These are phyloP conservation scores for Poecilobothrus nobilitatus DNA, from an alignment of 2,888 invertebrate species.

Conservation along the genomic window DNA sequence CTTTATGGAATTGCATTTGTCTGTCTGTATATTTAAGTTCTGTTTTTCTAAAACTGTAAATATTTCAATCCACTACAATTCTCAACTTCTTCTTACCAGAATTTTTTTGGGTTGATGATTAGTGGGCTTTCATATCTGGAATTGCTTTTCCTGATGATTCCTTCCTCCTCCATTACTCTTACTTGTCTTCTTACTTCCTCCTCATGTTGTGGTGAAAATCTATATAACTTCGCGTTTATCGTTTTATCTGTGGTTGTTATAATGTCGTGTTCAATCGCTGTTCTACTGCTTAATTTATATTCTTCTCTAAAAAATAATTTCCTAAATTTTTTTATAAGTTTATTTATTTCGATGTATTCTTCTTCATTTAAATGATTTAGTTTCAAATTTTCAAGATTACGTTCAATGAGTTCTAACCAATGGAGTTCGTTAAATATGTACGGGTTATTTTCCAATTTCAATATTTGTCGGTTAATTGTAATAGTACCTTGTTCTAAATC, in stretches of 20 bases:
- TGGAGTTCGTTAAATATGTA: slow-evolving; percentile 13
- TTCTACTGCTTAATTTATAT: slow-evolving; percentile 15
- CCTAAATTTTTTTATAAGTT: no score
- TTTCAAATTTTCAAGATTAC: slow-evolving; percentile 2
- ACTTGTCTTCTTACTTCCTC: slow-evolving; percentile 15
- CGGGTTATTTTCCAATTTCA: no score
- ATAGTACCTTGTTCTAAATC: no score
- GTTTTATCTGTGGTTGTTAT: slow-evolving; percentile 16
- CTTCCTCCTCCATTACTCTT: slow-evolving; percentile 18
- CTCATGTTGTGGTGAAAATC: slow-evolving; percentile 19
- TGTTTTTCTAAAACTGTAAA: no score
- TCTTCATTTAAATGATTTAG: slow-evolving; percentile 15
- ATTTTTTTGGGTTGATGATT: slow-evolving; percentile 16
- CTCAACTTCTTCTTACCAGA: slow-evolving; percentile 17
- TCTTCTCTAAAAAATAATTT: slow-evolving; percentile 17
- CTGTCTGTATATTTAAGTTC: no score
- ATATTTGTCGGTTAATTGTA: no score
- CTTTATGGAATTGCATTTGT: no score
- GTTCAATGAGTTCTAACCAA: slow-evolving; percentile 16
- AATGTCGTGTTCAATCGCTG: slow-evolving; percentile 15
- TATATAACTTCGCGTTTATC: slow-evolving; percentile 18
- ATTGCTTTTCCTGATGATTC: slow-evolving; percentile 18
- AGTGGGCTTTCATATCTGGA: slow-evolving; percentile 18
- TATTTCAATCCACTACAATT: slow-evolving; percentile 18
- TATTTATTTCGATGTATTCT: slow-evolving; percentile 15